Percentiles rank a stretch among this genome's conserved stretches.
These are phyloP conservation scores for Triplophysa bombifrons DNA, from an alignment of 2,797 vertebrate genomes.

Conservation along the genomic window DNA sequence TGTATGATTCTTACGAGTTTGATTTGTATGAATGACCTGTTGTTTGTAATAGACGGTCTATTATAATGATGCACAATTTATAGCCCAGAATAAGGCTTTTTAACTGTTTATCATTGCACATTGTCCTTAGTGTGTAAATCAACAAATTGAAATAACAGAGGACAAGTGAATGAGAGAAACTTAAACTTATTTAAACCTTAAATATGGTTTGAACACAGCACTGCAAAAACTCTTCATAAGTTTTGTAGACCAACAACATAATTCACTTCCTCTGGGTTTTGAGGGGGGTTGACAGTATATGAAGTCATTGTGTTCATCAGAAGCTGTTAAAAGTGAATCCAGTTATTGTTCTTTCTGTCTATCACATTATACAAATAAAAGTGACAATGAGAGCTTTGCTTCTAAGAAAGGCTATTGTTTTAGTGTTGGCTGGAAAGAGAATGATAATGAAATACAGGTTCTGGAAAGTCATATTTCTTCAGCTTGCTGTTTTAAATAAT, in stretches of 20 bases:
- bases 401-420: slow-evolving; percentile 29
- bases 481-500: slow-evolving; percentile 7
- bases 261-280: slow-evolving; percentile 66
- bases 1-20: no score
- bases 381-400: slow-evolving; percentile 40
- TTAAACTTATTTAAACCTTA: slow-evolving; percentile 33
- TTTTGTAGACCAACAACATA: slow-evolving; percentile 69
- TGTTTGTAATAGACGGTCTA: no score
- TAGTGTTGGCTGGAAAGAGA: slow-evolving; percentile 1
- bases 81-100: no score
- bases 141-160: slow-evolving; percentile 65
- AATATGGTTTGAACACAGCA: slow-evolving; percentile 57
- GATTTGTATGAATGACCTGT: no score
- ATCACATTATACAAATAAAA: slow-evolving; percentile 74
- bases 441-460: slow-evolving; percentile 21
- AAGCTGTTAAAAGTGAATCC: slow-evolving; percentile 75
- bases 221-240: slow-evolving; percentile 65
- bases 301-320: slow-evolving; percentile 70
- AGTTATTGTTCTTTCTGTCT: slow-evolving; percentile 68
- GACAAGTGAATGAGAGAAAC: slow-evolving; percentile 69
- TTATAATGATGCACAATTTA: no score
- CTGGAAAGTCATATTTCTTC: background rate
- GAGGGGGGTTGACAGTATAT: slow-evolving; percentile 62
- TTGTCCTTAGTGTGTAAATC: slow-evolving; percentile 39
- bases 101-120: no score